Percentiles rank a stretch among this genome's conserved stretches.
These are phyloP conservation scores for Cerceris ruficornis DNA, from an alignment of 2,888 invertebrate species.

Conservation along the genomic window DNA sequence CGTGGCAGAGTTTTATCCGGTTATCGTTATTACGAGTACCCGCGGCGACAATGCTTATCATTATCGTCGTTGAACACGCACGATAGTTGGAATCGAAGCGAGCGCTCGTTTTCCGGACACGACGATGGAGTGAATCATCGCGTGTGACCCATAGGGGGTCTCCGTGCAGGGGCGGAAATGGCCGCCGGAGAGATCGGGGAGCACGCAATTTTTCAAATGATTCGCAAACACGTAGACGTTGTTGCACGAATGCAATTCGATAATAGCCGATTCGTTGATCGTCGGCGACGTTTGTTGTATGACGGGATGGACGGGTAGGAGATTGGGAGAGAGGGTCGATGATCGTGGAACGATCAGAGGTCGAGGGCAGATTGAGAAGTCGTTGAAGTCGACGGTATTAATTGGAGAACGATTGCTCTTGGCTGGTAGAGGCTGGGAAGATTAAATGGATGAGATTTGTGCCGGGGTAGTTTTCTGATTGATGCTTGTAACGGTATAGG, in stretches of 20 bases:
- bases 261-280: background rate
- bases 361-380: no score
- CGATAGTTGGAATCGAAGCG: slow-evolving; percentile 30
- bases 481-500: no score
- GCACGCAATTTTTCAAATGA: slow-evolving; percentile 35
- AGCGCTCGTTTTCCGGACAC: slow-evolving; percentile 45
- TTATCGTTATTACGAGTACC: slow-evolving; percentile 31
- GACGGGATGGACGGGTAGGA: background rate
- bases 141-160: slow-evolving; percentile 32
- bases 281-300: background rate
- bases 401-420: no score
- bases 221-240: slow-evolving; percentile 20
- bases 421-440: no score
- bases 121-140: slow-evolving; percentile 49
- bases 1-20: slow-evolving; percentile 13
- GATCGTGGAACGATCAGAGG: no score
- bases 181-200: background rate
- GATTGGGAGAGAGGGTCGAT: no score
- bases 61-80: slow-evolving; percentile 60
- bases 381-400: no score
- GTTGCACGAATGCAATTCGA: background rate
- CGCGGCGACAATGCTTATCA: slow-evolving; percentile 49
- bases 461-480: no score
- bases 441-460: no score
- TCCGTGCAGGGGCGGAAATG: slow-evolving; percentile 39